Base-by-base conservation (phyloP, 2,888 invertebrate species). In the Choreutis nemorana region DNA sequence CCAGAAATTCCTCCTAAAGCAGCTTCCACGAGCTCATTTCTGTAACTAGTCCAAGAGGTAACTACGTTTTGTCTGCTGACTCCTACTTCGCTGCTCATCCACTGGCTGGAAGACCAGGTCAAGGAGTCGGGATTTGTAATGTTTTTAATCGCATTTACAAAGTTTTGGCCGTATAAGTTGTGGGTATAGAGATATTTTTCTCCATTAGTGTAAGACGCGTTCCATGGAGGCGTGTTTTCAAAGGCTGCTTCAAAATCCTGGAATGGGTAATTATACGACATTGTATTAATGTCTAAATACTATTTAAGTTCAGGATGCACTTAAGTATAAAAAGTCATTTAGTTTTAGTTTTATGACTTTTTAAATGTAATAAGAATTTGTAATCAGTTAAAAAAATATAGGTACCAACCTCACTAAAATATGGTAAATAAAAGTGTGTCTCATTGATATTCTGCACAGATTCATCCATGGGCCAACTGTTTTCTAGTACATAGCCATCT, bases 41-140 rank as follows among this genome's bases (percentile, higher is more conserved):
- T 71, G 13, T 88, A 60, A 39, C 78, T 81, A 0, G 63, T 52
- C 87, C 88, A 89, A 0, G 81, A 75, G 3, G 81, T 72, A 26
- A 68, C 48, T 15, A 84, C 65, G 34, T 84, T 81, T 45, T 84
- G 80, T 22, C 75, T 51, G 30, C 80, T 67, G 7, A 71, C 47
- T 1, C 64, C 42, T 1, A 59, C 42, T n/a, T 53, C 41, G 8
- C 48, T 49, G 21, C 61, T 58, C 55, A 72, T 55, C 57, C 63
- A 63, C 32, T 58, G 63, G 32, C 64, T 75, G 4, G 58, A 53
- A 1, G 65, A 50, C 40, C 54, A 55, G 2, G 50, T 47, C 9
- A 62, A 54, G 4, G 48, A 29, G 2, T 39, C 32, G 0, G 32
- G 28, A 13, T 50, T 41, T 3, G 54, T 53, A 2, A 64, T 34